Evolutionary conservation across 2,888 invertebrate genomes (phyloP).

Genomic region (Brachylomia viminalis): DNA sequence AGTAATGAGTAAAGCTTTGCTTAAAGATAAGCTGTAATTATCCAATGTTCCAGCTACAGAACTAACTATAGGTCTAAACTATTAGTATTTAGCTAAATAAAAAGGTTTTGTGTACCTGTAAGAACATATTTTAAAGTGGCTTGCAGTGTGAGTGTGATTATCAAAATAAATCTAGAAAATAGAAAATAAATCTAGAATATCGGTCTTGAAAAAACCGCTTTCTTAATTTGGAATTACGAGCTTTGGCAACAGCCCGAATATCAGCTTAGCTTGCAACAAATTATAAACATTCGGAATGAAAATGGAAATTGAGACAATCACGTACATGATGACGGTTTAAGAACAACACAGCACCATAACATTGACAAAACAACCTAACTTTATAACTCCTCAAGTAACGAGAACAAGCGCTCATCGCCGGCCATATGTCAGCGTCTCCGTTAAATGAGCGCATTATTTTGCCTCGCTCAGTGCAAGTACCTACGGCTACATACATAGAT

Average conservation of each 20-base stretch:
- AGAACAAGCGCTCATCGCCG: conserved; percentile 25
- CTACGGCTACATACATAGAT: neutral
- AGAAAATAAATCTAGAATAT: too few relatives aligned
- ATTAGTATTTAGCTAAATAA: neutral
- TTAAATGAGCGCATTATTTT: conserved; percentile 58
- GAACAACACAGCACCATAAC: conserved; percentile 11
- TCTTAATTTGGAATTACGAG: neutral
- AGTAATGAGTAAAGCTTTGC: neutral
- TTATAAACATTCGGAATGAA: neutral
- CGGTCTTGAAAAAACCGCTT: neutral
- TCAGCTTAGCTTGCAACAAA: neutral
- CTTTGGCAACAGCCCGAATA: neutral
- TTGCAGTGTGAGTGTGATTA: too few relatives aligned
- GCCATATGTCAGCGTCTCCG: conserved; percentile 56
- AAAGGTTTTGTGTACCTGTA: neutral
- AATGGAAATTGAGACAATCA: conserved; percentile 15
- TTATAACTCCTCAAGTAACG: conserved; percentile 32
- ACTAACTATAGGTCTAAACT: neutral
- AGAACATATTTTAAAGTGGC: neutral
- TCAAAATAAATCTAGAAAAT: too few relatives aligned
- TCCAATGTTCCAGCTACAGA: neutral
- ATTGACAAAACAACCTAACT: conserved; percentile 22
- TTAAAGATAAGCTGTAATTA: conserved; percentile 1
- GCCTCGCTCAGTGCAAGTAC: conserved; percentile 20
- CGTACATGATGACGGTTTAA: conserved; percentile 7